A percentile compares a stretch with the other conserved stretches of the same genome.
These are phyloP conservation scores for Syritta pipiens DNA, from an alignment of 2,888 invertebrate species.

Conservation along the genomic window DNA sequence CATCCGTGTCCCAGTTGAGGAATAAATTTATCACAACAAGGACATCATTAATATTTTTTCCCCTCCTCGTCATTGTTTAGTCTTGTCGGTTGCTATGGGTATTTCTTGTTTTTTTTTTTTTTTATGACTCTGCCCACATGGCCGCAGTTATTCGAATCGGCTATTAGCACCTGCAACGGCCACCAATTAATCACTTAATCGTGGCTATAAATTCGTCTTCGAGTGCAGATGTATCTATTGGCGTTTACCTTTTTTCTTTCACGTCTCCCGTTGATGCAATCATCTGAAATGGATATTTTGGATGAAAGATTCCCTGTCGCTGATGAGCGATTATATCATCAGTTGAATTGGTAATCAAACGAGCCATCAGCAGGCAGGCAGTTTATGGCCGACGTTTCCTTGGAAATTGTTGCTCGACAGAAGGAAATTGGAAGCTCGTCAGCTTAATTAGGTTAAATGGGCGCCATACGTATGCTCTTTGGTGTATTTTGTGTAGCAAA, in stretches of 20 bases:
- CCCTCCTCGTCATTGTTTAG: neutral
- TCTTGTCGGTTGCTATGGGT: neutral
- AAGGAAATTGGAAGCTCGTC: slow-evolving; percentile 15
- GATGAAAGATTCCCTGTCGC: slow-evolving; percentile 45
- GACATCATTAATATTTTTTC: slow-evolving; percentile 32
- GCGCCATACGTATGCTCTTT: slow-evolving; percentile 53
- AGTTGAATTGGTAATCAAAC: slow-evolving; percentile 37
- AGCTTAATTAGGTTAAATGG: slow-evolving; percentile 66
- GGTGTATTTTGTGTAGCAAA: slow-evolving; percentile 28
- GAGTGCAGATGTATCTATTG: slow-evolving; percentile 42
- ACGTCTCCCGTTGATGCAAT: neutral
- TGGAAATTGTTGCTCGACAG: slow-evolving; percentile 21
- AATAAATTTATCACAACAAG: slow-evolving; percentile 51
- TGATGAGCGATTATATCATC: slow-evolving; percentile 57
- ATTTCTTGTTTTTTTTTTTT: neutral
- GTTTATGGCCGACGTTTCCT: slow-evolving; percentile 20
- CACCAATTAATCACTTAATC: slow-evolving; percentile 60
- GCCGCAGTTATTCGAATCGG: slow-evolving; percentile 42
- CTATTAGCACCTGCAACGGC: slow-evolving; percentile 57
- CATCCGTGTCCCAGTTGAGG: slow-evolving; percentile 35
- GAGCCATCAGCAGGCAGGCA: neutral
- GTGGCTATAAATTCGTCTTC: slow-evolving; percentile 44
- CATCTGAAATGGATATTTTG: slow-evolving; percentile 30
- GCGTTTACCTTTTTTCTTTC: slow-evolving; percentile 7
- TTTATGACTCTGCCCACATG: slow-evolving; percentile 49